phyloP scores from a whole-genome alignment of 2,797 vertebrate genomes.

The Pangasius djambal region DNA sequence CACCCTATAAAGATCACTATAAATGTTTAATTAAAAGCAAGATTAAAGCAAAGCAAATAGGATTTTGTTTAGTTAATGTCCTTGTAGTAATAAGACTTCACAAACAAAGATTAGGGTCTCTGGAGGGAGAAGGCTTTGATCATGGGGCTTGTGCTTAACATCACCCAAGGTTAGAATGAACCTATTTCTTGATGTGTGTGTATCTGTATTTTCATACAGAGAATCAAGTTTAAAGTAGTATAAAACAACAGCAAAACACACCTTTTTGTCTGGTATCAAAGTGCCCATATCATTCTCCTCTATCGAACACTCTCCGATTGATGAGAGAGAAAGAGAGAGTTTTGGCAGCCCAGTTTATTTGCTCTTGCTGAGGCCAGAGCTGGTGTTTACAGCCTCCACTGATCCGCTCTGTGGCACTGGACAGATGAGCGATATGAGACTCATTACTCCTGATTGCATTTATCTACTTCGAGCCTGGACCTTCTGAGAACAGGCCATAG shows the following conservation, averaged over 20 bases:
- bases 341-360: constrained; percentile 58
- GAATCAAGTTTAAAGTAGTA: background rate
- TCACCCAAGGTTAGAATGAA: constrained; percentile 21
- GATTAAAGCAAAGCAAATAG: constrained; percentile 54
- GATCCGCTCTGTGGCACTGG: constrained; percentile 55
- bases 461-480: constrained; percentile 53
- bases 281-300: constrained; percentile 8
- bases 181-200: background rate
- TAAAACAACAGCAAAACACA: constrained; percentile 19
- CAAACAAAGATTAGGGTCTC: constrained; percentile 41
- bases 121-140: constrained; percentile 19
- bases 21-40: constrained; percentile 51
- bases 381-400: constrained; percentile 55
- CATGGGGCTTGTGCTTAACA: constrained; percentile 15
- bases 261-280: constrained; percentile 25
- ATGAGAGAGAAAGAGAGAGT: constrained; percentile 40
- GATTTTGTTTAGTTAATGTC: constrained; percentile 53
- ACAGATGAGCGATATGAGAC: constrained; percentile 58
- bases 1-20: constrained; percentile 34
- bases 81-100: constrained; percentile 50
- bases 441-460: constrained; percentile 59
- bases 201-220: background rate
- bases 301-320: constrained; percentile 30
- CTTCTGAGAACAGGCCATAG: constrained; percentile 28
- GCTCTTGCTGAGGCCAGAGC: constrained; percentile 45